phyloP scores from a whole-genome alignment of 1,140 invertebrate genomes.

The Drosophila biarmipes region DNA sequence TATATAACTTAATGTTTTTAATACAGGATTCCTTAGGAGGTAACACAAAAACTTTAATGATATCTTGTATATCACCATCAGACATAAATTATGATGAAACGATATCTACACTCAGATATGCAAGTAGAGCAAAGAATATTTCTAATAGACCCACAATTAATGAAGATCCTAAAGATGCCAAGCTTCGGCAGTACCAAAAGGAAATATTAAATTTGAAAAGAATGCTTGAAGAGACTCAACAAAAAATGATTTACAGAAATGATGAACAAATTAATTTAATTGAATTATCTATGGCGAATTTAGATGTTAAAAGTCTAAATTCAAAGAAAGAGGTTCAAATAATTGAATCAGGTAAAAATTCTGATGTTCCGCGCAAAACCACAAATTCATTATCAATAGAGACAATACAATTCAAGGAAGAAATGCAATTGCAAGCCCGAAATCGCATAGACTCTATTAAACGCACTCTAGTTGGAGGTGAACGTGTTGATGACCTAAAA shows the following conservation, averaged over 20 bases:
- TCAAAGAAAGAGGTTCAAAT: background rate
- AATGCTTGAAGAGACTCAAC: slow-evolving; percentile 86
- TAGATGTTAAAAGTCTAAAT: slow-evolving; percentile 46
- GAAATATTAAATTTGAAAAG: slow-evolving; percentile 92
- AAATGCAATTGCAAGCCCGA: slow-evolving; percentile 81
- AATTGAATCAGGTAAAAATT: too few species aligned
- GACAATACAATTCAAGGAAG: slow-evolving; percentile 11
- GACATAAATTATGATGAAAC: slow-evolving; percentile 96
- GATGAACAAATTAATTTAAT: background rate
- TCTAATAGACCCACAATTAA: slow-evolving; percentile 96
- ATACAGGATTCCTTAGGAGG: slow-evolving; percentile 94
- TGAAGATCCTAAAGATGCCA: slow-evolving; percentile 96
- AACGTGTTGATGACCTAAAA: slow-evolving; percentile 89
- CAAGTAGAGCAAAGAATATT: slow-evolving; percentile 96
- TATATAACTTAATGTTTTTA: background rate
- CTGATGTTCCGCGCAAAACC: background rate
- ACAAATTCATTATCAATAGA: background rate
- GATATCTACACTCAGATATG: slow-evolving; percentile 93
- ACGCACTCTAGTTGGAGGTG: slow-evolving; percentile 92
- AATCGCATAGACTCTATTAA: slow-evolving; percentile 89
- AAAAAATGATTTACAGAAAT: slow-evolving; percentile 2
- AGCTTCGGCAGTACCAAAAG: slow-evolving; percentile 94
- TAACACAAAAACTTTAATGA: slow-evolving; percentile 97
- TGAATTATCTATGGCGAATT: background rate
- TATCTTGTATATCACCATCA: slow-evolving; percentile 95